These are phyloP conservation scores for Gallirallus australis DNA, from an alignment of 2,797 vertebrate species.

Conservation along the genomic window DNA sequence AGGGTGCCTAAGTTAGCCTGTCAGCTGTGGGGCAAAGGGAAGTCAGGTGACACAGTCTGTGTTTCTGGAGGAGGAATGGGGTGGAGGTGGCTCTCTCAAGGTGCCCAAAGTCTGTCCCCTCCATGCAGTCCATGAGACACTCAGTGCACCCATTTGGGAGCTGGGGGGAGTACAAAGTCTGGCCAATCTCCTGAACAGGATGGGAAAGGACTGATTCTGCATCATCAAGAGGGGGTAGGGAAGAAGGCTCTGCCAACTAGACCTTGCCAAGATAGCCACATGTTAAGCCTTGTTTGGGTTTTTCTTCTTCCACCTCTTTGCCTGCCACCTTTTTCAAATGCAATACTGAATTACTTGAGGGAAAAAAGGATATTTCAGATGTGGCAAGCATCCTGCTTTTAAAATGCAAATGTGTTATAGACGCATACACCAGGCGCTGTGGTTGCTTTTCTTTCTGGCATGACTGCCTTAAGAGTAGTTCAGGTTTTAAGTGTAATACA, in stretches of 20 bases:
- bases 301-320: neutral
- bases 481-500: neutral
- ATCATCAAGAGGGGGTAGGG: neutral
- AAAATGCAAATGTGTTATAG: slow-evolving; percentile 35
- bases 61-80: neutral
- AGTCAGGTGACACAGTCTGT: neutral
- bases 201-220: neutral
- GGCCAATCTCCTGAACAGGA: neutral
- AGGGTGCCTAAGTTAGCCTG: neutral
- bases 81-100: neutral
- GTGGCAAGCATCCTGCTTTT: slow-evolving; percentile 21
- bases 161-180: neutral
- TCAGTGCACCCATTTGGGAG: accelerated
- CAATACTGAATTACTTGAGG: neutral
- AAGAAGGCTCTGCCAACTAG: neutral
- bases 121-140: neutral
- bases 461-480: neutral
- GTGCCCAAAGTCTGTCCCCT: neutral
- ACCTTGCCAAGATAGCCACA: neutral
- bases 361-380: slow-evolving; percentile 27
- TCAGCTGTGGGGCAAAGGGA: accelerated
- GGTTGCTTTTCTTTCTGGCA: slow-evolving; percentile 35
- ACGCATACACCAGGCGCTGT: neutral
- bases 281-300: neutral
- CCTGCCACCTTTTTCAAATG: neutral